Conservation (phyloP, 2,113 vertebrate species). For the Psittacula cyanocephala region DNA sequence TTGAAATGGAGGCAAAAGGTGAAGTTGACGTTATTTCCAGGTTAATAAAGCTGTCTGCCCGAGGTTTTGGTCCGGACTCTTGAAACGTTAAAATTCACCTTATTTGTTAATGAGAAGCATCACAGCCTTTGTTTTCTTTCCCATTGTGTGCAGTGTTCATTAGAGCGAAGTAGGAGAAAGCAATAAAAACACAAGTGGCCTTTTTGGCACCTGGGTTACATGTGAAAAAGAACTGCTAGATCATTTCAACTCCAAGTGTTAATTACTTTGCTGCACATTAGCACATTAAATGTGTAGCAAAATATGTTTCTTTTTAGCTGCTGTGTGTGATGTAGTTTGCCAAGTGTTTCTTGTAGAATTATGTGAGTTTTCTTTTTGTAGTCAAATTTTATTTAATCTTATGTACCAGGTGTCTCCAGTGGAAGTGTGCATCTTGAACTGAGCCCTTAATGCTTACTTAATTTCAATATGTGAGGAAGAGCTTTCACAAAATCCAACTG, state of each 20-base stretch:
- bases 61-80: background rate
- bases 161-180: background rate
- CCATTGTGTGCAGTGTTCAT: background rate
- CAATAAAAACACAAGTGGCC: background rate
- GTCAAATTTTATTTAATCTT: background rate
- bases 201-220: background rate
- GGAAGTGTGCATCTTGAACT: background rate
- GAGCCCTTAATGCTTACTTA: background rate
- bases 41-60: background rate
- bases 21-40: background rate
- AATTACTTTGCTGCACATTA: constrained; percentile 21
- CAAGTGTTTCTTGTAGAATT: background rate
- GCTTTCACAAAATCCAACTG: background rate
- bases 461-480: background rate
- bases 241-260: background rate
- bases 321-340: background rate
- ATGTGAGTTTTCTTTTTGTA: background rate
- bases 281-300: background rate
- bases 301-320: background rate
- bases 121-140: background rate
- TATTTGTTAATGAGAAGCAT: background rate
- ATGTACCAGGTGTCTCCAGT: background rate
- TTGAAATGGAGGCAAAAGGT: background rate
- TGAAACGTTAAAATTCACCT: background rate
- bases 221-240: background rate